Percentiles rank a stretch among this genome's conserved stretches.
Conservation (phyloP, 2,797 vertebrate species). For the Anas acuta region DNA sequence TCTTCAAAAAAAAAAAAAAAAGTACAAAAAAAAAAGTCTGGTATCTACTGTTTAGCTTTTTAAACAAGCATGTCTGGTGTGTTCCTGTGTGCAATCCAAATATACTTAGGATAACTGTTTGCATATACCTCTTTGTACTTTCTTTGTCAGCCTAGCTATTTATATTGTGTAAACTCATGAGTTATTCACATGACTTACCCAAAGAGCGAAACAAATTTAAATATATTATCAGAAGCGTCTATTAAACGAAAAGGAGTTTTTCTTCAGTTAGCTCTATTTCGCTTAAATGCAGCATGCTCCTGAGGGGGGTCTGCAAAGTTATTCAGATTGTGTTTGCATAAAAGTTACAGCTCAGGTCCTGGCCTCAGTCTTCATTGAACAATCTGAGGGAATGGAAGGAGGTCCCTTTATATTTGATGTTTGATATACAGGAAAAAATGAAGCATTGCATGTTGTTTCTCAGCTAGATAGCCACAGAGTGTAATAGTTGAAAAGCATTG, state of each 20-base stretch:
- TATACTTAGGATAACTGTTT: neutral
- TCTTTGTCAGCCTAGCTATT: neutral
- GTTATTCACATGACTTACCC: neutral
- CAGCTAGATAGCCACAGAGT: neutral
- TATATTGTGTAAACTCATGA: neutral
- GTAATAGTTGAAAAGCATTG: neutral
- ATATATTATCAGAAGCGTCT: neutral
- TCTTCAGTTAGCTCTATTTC: neutral
- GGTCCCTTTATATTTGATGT: neutral
- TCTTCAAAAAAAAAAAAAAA: neutral
- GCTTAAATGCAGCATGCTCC: neutral
- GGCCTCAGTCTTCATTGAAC: neutral
- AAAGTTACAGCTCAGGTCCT: neutral
- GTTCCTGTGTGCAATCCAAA: neutral
- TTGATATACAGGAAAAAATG: neutral
- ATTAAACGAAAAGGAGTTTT: neutral
- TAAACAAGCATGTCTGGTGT: neutral
- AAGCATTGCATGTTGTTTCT: neutral
- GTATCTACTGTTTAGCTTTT: neutral
- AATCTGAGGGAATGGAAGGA: neutral
- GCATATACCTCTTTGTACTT: neutral
- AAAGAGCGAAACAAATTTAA: neutral
- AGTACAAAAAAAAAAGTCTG: neutral
- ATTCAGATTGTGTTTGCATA: neutral
- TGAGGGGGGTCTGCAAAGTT: neutral